Base-by-base conservation (phyloP, 2,888 invertebrate genomes). In the Aphodius granarius region DNA sequence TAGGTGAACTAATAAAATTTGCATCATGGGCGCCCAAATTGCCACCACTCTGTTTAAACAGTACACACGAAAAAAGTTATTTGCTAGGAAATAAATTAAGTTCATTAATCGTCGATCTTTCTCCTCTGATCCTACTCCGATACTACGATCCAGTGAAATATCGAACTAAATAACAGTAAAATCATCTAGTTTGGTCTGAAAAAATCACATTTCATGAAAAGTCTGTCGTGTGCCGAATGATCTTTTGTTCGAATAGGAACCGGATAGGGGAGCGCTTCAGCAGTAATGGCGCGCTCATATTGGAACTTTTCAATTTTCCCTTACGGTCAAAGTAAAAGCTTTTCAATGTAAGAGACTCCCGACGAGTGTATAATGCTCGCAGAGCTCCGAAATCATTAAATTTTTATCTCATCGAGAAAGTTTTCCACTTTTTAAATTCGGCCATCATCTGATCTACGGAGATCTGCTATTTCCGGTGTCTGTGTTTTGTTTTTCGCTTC, bases 311-410 rank as follows among this genome's bases (percentile, higher is more conserved):
- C 82, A 83, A 82, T 83, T 82, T 82, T 83, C 81, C 82, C 84
- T 84, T 83, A 84, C 80, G 82, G 79, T 78, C 80, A 81, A 83
- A 83, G 83, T 84, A 84, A 85, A 83, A 85, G 84, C 83, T 83
- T 85, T 84, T 81, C 81, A 83, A 79, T 84, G 83, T 84, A 81
- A 76, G 20, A 22, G 68, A 18, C 63, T 65, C 65, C 43, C 43
- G 43, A 6, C 43, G 78, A 78, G 79, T 79, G 78, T 80, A 81
- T 80, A 81, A 80, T 79, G 81, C 13, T 82, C 79, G 78, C n/a
- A 13, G 43, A 43, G 43, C 43, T 9, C 43, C 80, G 79, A 81
- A 82, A 81, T 83, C 83, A 82, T 83, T 84, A 84, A 83, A 83
- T 83, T 83, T 84, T 83, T 82, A 83, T 81, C 77, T 43, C 13